Base-by-base conservation (phyloP, 2,888 invertebrate species). In the Camptogramma bilineatum region DNA sequence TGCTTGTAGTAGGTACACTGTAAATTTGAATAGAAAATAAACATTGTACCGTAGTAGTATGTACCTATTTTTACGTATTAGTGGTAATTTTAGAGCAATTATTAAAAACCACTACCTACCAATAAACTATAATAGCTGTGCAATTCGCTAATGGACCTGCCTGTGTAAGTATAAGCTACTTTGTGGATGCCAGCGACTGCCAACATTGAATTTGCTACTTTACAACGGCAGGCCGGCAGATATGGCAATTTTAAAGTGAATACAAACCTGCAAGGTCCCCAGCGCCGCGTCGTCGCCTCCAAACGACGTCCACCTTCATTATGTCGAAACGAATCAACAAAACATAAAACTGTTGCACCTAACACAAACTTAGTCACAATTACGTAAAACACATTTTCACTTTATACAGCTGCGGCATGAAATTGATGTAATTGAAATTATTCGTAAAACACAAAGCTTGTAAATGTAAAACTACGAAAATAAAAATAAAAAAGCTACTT, bases 261-360 rank as follows among this genome's bases (percentile, higher is more conserved):
- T 73, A 87, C 86, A 66, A 77, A 92, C 92, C 91, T 91, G 90
- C 86, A 79, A 89, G 80, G 82, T 85, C 79, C 69, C 80, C 75
- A 79, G 81, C 80, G 75, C 83, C 80, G 87, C 86, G 86, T 80
- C 87, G 89, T 83, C 87, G 86, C 88, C 88, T 83, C 62, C 71
- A 55, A 83, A 77, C 81, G 74, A 80, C 79, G 77, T 85, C 85
- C 87, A 87, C 86, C 87, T 86, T 90, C 92, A 92, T 91, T 82
- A 80, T 89, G 83, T 86, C 80, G 84, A 85, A 86, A 86, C 81
- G 60, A 65, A 83, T 82, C 79, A 84, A 84, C 60, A 82, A 84
- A 83, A 84, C 83, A 80, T 71, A 73, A 47, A 79, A 78, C 71
- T 74, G 24, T 64, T 60, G 77, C 79, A 76, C 72, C 47, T 70